These are phyloP conservation scores for Pocillopora grandis DNA, from an alignment of 92 coral and sea anemone genomes.

Conservation along the genomic window DNA sequence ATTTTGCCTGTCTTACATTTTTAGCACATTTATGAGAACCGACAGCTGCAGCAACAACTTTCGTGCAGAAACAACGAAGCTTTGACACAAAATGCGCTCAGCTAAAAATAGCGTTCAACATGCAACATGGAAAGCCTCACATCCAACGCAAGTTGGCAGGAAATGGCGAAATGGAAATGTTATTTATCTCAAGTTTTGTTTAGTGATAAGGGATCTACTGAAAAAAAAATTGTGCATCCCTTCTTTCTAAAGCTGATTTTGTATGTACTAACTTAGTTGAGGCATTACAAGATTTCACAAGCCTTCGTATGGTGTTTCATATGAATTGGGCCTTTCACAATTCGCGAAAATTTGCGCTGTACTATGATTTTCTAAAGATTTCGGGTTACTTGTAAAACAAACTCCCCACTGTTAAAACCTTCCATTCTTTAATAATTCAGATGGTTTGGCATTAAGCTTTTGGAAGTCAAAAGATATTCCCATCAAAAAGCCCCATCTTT, in stretches of 20 bases:
- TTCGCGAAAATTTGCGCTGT: conserved; percentile 22
- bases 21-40: conserved; percentile 42
- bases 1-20: conserved; percentile 40
- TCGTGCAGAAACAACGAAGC: conserved; percentile 18
- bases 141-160: conserved; percentile 41
- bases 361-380: neutral
- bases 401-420: conserved; percentile 30
- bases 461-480: conserved; percentile 19
- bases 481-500: neutral
- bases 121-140: conserved; percentile 27
- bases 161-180: conserved; percentile 49
- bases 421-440: conserved; percentile 33
- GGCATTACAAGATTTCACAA: neutral
- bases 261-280: conserved; percentile 6
- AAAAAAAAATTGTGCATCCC: conserved; percentile 8
- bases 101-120: conserved; percentile 38
- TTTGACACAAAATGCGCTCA: conserved; percentile 14
- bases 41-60: conserved; percentile 40
- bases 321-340: conserved; percentile 13
- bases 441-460: conserved; percentile 40
- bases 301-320: conserved; percentile 6
- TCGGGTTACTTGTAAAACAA: conserved; percentile 37
- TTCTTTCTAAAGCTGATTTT: conserved; percentile 15
- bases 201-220: conserved; percentile 42
- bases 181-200: conserved; percentile 35